Base-by-base conservation (phyloP, 2,888 invertebrate species). In the Podabrus alpinus region DNA sequence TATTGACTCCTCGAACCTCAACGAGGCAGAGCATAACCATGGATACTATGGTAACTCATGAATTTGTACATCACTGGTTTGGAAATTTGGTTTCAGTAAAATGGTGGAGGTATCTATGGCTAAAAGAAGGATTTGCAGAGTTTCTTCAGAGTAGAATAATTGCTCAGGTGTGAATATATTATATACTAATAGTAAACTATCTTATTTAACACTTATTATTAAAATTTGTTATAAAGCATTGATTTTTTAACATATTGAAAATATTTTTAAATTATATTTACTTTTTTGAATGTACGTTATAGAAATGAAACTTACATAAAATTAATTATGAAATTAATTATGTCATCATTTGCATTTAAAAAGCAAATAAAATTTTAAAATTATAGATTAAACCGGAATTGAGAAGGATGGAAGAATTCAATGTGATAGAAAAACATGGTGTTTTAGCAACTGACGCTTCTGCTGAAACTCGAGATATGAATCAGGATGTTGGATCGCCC, bases 21-120 rank as follows among this genome's bases (percentile, higher is more conserved):
- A 24, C 77, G 1, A 64, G 71, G 1, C 73, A 77, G 15, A 80
- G 81, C 68, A 81, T 82, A 72, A 81, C 69, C 79, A 82, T 82
- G 13, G 80, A 83, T 0, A 79, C 80, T 9, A 79, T 83, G 13
- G 87, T 91, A 17, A 85, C 89, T 5, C 91, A 91, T 80, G 91
- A 91, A 82, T 84, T 91, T 13, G 88, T 89, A 1, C 91, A 91
- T 81, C 90, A 89, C 76, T 89, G 89, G 88, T 89, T 89, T 76
- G 89, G 89, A 9, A 86, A 88, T 80, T 79, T 86, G 9, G 87
- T 88, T 17, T 85, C 83, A 45, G 84, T 86, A 3, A 59, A 75
- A 62, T 87, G 87, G 88, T 88, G 88, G 88, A 78, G 82, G 4
- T 85, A 85, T 74, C 74, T 86, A 0, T 89, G 88, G 88, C 78